Evolutionary conservation across 92 coral and sea anemone genomes (phyloP), one percentile per base, ranked within the genome.

Genomic region (Pocillopora meandrina): DNA sequence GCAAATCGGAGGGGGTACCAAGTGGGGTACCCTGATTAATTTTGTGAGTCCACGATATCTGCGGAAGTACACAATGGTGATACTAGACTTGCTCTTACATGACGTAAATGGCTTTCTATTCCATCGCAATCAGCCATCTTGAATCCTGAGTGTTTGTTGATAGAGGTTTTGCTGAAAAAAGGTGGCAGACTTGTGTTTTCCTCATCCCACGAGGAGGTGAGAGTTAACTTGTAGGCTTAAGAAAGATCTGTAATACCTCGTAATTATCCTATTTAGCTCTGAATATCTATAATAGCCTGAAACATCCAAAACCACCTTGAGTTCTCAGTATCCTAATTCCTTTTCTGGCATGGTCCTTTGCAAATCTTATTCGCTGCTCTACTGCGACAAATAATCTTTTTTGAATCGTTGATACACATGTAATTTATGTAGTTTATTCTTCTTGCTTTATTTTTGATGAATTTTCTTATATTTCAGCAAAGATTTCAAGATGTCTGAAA

Each of bases 401-500:
- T 42, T 42, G 7, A 42, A 3, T 42, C 52, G 8, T 42, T 42
- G 52, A 42, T 3, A 42, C 7, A 7, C 52, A 42, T 42, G 52
- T 7, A 7, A 3, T 42, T 42, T 42, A 42, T 42, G 52, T 42
- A 42, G 52, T 42, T 42, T 42, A 42, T 42, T 42, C 52, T 42
- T 42, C 4, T 0, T 42, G 52, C 8, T 3, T 2, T 42, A 3
- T 7, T 3, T 42, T 42, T 42, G 52, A 42, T 7, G 52, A 5
- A 42, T 42, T 42, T 7, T 7, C 52, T 42, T 42, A 42, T 42
- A 42, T 42, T 36, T 35, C 5, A 56, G n/a, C 19, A 20, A 21
- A 64, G 26, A 42, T 77, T 42, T 63, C 35, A 76, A 65, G 35
- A 94, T 94, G 98, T 80, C 96, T 71, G 98, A 92, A 69, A 94